Conservation (phyloP, 2,888 invertebrate species). For the Suillia variegata region DNA sequence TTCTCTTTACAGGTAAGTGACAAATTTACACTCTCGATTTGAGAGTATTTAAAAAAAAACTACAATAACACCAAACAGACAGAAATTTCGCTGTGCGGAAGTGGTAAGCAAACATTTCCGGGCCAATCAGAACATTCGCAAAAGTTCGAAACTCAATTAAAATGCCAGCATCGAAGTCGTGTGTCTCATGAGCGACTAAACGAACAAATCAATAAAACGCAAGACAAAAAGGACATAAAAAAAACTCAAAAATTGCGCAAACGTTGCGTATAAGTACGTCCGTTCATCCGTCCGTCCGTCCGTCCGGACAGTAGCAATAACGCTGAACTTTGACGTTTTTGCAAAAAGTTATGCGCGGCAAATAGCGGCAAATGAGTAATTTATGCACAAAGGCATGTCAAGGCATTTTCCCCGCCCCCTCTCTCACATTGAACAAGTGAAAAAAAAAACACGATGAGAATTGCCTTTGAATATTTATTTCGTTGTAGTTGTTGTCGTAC, state of each 20-base stretch:
- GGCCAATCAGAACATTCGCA: conserved; percentile 20
- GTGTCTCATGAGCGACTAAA: neutral
- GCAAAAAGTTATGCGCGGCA: neutral
- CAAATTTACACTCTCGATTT: neutral
- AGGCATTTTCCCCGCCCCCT: no score
- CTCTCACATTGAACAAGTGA: no score
- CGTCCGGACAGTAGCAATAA: neutral
- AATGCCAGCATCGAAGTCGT: neutral
- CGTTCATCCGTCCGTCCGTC: neutral
- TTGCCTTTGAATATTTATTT: no score
- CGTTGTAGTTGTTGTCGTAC: no score
- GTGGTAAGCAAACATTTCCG: conserved; percentile 14
- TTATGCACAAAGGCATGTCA: conserved; percentile 16
- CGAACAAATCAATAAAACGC: conserved; percentile 1
- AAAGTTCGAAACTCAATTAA: conserved; percentile 26
- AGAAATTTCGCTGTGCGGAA: neutral
- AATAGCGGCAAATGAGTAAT: neutral
- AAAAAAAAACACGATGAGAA: no score
- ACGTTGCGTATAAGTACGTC: conserved; percentile 7
- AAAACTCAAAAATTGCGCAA: no score
- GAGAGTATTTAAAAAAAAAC: neutral
- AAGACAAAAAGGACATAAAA: no score
- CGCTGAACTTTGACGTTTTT: conserved; percentile 12
- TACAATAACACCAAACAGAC: no score
- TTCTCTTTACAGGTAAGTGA: conserved; percentile 12